A percentile compares a stretch with the other conserved stretches of the same genome.
These are phyloP conservation scores for Acronicta psi DNA, from an alignment of 2,888 invertebrate genomes.

Conservation along the genomic window DNA sequence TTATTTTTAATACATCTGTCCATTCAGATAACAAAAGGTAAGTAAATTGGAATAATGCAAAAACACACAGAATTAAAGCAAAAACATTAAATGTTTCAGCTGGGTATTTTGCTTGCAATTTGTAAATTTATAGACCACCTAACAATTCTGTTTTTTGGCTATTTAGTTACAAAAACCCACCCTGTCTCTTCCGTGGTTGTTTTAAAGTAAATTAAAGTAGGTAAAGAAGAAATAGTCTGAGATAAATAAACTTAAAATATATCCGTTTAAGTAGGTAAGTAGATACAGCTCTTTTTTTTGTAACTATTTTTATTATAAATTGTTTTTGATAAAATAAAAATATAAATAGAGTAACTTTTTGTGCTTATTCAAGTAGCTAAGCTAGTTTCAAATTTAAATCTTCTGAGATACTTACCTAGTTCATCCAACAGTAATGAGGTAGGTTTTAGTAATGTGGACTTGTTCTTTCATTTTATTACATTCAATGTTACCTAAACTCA, in stretches of 20 bases:
- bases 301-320: too few relatives aligned
- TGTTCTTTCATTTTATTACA: too few relatives aligned
- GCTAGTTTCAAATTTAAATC: too few relatives aligned
- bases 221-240: background rate
- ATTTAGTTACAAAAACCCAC: background rate
- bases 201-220: background rate
- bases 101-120: constrained; percentile 1
- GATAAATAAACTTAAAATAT: background rate
- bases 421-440: too few relatives aligned
- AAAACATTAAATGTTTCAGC: constrained; percentile 18
- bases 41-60: constrained; percentile 6
- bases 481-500: too few relatives aligned
- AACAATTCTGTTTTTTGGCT: background rate
- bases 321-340: too few relatives aligned
- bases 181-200: constrained; percentile 1
- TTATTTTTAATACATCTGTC: constrained; percentile 23
- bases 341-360: too few relatives aligned
- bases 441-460: too few relatives aligned
- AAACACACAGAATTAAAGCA: background rate
- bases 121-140: background rate
- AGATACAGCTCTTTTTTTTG: background rate
- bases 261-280: background rate
- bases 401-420: too few relatives aligned
- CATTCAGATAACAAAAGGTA: constrained; percentile 4
- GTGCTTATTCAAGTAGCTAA: too few relatives aligned